Conservation (phyloP, 2,113 vertebrate genomes). For the Phyllopteryx taeniolatus region DNA sequence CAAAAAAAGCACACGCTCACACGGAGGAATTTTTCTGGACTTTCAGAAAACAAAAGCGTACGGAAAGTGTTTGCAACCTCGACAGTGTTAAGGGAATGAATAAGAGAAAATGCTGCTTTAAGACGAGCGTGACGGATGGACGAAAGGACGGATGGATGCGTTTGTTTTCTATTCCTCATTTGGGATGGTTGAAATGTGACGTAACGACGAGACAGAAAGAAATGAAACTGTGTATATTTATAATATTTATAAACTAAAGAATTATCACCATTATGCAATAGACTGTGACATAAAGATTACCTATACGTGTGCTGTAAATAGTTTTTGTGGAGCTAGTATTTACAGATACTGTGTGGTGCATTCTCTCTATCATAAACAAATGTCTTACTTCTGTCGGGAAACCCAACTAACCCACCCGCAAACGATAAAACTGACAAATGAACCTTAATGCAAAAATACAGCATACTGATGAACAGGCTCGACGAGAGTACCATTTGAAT, state of each 20-base stretch:
- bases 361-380: conserved; percentile 83
- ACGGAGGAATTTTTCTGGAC: conserved; percentile 53
- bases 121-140: conserved; percentile 37
- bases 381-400: conserved; percentile 87
- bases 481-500: not conserved
- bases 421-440: conserved; percentile 62
- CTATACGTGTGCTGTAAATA: conserved; percentile 93
- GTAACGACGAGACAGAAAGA: conserved; percentile 21
- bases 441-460: conserved; percentile 77
- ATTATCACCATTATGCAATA: conserved; percentile 81
- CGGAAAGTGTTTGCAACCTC: conserved; percentile 55
- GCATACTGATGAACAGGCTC: conserved; percentile 14
- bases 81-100: conserved; percentile 76
- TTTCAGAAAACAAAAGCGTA: conserved; percentile 33
- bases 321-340: conserved; percentile 85
- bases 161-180: conserved; percentile 73
- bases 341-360: conserved; percentile 86
- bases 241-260: conserved; percentile 86
- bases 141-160: conserved; percentile 62
- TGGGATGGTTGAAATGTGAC: conserved; percentile 70
- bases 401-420: conserved; percentile 80
- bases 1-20: conserved; percentile 36
- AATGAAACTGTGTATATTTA: conserved; percentile 77
- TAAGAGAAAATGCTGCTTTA: conserved; percentile 66
- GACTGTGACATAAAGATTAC: conserved; percentile 87